Evolutionary conservation across 2,113 vertebrate species (phyloP).

Genomic region (Willisornis vidua): DNA sequence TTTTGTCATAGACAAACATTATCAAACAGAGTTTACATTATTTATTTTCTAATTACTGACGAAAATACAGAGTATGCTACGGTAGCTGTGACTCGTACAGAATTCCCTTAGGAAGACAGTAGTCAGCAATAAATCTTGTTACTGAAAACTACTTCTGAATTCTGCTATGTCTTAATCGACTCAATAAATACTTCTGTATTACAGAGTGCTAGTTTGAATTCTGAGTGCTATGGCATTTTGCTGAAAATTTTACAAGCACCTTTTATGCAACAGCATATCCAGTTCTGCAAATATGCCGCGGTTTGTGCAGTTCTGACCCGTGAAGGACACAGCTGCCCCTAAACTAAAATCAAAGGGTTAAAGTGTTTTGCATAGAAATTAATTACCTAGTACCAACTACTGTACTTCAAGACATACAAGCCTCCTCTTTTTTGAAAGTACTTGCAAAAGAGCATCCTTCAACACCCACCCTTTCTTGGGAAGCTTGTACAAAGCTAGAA

Average conservation of each 20-base stretch:
- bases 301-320: background rate
- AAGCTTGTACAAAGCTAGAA: background rate
- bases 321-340: background rate
- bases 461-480: background rate
- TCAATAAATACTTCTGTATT: background rate
- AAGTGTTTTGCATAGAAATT: background rate
- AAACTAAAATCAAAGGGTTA: background rate
- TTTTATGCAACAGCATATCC: background rate
- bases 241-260: background rate
- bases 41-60: background rate
- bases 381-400: background rate
- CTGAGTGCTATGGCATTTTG: background rate
- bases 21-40: background rate
- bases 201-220: background rate
- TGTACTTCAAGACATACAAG: background rate
- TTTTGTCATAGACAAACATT: background rate
- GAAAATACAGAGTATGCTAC: background rate
- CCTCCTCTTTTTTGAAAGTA: background rate
- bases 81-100: background rate
- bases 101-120: background rate
- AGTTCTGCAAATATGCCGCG: background rate
- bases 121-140: background rate
- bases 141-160: background rate
- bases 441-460: background rate
- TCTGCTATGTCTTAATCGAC: background rate